Percentiles rank a stretch among this genome's conserved stretches.
Conservation (phyloP, 2,888 invertebrate species). For the Lochmaea capreae region DNA sequence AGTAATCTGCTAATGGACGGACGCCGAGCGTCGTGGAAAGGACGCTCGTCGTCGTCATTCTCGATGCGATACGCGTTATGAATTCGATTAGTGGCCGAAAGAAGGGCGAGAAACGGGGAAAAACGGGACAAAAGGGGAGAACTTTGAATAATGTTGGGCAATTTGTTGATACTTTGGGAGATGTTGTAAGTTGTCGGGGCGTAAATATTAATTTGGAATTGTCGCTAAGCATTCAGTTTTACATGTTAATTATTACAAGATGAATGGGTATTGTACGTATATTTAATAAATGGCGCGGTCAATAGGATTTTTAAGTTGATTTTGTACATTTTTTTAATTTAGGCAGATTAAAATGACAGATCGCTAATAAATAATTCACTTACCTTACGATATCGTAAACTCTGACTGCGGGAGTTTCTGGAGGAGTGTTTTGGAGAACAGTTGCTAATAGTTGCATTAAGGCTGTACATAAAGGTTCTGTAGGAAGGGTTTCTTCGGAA, state of each 20-base stretch:
- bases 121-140: conserved; percentile 18
- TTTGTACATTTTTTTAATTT: no score
- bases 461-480: conserved; percentile 65
- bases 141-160: conserved; percentile 21
- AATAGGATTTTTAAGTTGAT: background rate
- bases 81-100: conserved; percentile 53
- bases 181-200: conserved; percentile 15
- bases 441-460: conserved; percentile 68
- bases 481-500: conserved; percentile 60
- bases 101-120: background rate
- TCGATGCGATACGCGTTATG: conserved; percentile 55
- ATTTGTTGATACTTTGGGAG: conserved; percentile 24
- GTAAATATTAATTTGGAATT: conserved; percentile 19
- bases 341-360: no score
- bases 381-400: conserved; percentile 71
- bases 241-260: conserved; percentile 9
- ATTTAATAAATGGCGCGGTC: background rate
- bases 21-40: conserved; percentile 26
- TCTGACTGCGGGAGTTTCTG: conserved; percentile 64
- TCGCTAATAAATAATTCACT: conserved; percentile 54
- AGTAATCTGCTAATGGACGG: conserved; percentile 41
- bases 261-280: background rate
- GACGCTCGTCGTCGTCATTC: conserved; percentile 37
- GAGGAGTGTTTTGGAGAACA: conserved; percentile 66
- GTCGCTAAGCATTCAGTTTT: background rate